phyloP scores from a whole-genome alignment of 2,797 vertebrate species.

The Crax fasciolata region DNA sequence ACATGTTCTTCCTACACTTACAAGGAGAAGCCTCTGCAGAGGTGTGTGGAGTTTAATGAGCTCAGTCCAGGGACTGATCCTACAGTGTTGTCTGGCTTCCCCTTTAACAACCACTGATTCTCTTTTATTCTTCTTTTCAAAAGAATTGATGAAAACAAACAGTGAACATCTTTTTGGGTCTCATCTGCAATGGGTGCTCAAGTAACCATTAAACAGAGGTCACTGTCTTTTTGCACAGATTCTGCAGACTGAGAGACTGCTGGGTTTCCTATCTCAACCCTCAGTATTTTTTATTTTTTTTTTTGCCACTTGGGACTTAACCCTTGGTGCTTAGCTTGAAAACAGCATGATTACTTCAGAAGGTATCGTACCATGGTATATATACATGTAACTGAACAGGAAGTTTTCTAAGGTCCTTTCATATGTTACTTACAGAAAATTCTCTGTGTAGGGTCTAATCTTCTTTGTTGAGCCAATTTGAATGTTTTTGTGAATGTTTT shows the following conservation, averaged over 20 bases:
- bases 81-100: not conserved
- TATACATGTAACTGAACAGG: not conserved
- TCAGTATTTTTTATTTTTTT: not conserved
- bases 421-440: not conserved
- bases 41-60: not conserved
- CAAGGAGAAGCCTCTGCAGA: not conserved
- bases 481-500: not conserved
- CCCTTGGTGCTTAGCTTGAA: not conserved
- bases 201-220: not conserved
- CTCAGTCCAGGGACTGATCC: not conserved
- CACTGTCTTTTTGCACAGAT: not conserved
- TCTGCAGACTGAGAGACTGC: not conserved
- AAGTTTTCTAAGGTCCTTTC: not conserved
- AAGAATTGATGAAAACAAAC: not conserved
- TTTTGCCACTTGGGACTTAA: not conserved
- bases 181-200: not conserved
- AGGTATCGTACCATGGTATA: accelerated
- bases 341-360: not conserved
- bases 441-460: not conserved
- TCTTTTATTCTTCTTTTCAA: not conserved
- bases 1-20: not conserved
- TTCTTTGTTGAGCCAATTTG: not conserved
- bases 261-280: not conserved
- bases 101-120: not conserved
- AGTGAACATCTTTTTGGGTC: not conserved